Conservation (phyloP, 2,888 invertebrate genomes). For the Idaea aversata region DNA sequence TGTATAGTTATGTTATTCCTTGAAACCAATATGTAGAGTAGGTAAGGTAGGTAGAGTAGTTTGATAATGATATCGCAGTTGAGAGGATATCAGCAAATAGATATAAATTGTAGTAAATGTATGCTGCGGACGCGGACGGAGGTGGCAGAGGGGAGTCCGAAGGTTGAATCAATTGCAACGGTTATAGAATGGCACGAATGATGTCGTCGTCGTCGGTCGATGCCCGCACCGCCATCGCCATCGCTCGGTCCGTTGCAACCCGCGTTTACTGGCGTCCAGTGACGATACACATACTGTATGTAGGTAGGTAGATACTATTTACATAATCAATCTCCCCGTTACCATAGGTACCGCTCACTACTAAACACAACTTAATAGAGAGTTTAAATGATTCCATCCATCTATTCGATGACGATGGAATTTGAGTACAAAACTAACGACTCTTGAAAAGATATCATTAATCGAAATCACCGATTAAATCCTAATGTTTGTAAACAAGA, state of each 20-base stretch:
- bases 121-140: neutral
- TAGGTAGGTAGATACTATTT: no score
- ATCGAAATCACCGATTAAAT: neutral
- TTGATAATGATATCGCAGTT: neutral
- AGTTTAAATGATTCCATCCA: neutral
- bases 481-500: neutral
- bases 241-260: neutral
- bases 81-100: slow-evolving; percentile 8
- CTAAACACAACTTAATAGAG: neutral
- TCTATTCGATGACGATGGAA: neutral
- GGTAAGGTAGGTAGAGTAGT: neutral
- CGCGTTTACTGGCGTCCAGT: no score
- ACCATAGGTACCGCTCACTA: no score
- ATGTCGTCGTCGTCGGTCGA: slow-evolving; percentile 7
- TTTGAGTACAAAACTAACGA: neutral
- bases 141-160: slow-evolving; percentile 17
- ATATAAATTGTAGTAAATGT: neutral
- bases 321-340: no score
- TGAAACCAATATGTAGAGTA: neutral
- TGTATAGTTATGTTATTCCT: neutral
- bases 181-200: slow-evolving; percentile 19
- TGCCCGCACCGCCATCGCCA: neutral
- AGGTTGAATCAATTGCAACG: slow-evolving; percentile 28
- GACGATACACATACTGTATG: no score
- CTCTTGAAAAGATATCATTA: neutral